Percentiles rank a stretch among this genome's conserved stretches.
These are phyloP conservation scores for Coelopa frigida DNA, from an alignment of 1,140 invertebrate genomes.

Conservation along the genomic window DNA sequence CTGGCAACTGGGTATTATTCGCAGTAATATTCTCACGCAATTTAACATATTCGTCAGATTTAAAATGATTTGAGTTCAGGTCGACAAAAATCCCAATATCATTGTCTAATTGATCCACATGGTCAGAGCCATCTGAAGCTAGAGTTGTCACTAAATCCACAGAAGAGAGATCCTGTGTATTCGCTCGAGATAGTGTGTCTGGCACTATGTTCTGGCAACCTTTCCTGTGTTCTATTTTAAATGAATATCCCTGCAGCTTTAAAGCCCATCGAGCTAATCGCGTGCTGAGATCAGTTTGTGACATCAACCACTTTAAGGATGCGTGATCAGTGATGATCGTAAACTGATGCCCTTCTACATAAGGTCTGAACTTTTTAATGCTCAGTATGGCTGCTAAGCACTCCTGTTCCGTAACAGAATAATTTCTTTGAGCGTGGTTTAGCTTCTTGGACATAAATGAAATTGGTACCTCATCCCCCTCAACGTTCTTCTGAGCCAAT, in stretches of 20 bases:
- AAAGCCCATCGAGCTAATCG: slow-evolving; percentile 31
- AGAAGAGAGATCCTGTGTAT: background rate
- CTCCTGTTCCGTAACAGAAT: slow-evolving; percentile 41
- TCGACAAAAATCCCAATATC: too few relatives aligned
- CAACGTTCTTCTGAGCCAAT: slow-evolving; percentile 30
- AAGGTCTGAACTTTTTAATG: slow-evolving; percentile 44
- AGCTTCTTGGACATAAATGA: slow-evolving; percentile 13
- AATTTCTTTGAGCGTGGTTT: slow-evolving; percentile 16
- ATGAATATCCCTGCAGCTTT: slow-evolving; percentile 22
- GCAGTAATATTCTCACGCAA: too few relatives aligned
- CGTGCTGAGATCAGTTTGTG: slow-evolving; percentile 23
- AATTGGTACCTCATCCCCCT: slow-evolving; percentile 15
- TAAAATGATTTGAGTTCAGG: too few relatives aligned
- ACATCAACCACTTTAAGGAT: slow-evolving; percentile 21
- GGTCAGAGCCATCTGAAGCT: too few relatives aligned
- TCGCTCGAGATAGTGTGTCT: slow-evolving; percentile 27
- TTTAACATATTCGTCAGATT: too few relatives aligned
- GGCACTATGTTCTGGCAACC: slow-evolving; percentile 35
- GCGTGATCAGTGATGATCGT: slow-evolving; percentile 34
- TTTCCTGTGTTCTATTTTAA: slow-evolving; percentile 39
- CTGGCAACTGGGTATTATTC: too few relatives aligned
- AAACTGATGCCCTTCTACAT: slow-evolving; percentile 41
- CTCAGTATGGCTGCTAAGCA: slow-evolving; percentile 43
- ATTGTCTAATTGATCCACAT: too few relatives aligned
- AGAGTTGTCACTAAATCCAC: too few relatives aligned